Evolutionary conservation across 2,888 invertebrate genomes (phyloP).

Genomic region (Ashinkailepas kermadecensis): DNA sequence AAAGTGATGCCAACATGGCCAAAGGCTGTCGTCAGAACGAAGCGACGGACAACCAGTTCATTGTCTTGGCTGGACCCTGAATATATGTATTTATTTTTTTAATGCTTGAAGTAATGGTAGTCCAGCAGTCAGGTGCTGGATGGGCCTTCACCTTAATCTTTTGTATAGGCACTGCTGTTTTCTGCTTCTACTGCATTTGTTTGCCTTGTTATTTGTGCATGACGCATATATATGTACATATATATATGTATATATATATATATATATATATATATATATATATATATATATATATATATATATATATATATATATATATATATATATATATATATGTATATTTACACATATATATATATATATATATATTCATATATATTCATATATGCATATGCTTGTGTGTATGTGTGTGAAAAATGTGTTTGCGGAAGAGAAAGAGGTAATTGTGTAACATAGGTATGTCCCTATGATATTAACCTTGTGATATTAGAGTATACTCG

Average conservation of each 20-base stretch:
- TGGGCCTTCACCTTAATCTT: too few relatives aligned
- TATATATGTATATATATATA: too few relatives aligned
- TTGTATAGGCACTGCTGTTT: too few relatives aligned
- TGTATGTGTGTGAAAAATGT: background rate
- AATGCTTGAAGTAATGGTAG: background rate
- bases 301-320: too few relatives aligned
- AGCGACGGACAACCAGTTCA: background rate
- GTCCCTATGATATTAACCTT: slow-evolving; percentile 10
- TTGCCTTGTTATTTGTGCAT: background rate
- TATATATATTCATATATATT: too few relatives aligned
- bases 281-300: too few relatives aligned
- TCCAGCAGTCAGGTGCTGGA: too few relatives aligned
- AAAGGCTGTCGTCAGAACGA: background rate
- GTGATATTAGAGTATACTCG: background rate
- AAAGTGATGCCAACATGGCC: background rate
- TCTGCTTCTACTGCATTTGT: background rate
- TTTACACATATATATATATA: too few relatives aligned
- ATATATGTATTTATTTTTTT: slow-evolving; percentile 5
- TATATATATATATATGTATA: too few relatives aligned
- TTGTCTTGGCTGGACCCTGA: background rate
- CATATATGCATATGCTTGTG: background rate
- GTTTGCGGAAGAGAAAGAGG: too few relatives aligned
- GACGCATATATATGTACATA: too few relatives aligned
- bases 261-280: too few relatives aligned
- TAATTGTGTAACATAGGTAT: background rate